These are phyloP conservation scores for Cephus pygmeus DNA, from an alignment of 2,888 invertebrate genomes.

Conservation along the genomic window DNA sequence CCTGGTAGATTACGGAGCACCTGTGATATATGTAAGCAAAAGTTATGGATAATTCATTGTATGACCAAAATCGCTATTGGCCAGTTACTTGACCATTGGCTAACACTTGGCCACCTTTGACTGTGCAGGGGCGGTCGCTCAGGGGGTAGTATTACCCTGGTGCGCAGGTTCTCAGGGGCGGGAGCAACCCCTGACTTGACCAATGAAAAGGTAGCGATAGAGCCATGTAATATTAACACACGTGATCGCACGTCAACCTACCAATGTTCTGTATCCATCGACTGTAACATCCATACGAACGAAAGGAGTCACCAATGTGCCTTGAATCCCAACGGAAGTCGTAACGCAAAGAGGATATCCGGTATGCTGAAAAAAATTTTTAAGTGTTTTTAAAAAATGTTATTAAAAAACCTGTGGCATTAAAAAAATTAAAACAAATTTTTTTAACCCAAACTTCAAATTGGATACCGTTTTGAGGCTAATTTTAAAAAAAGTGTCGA, in stretches of 20 bases:
- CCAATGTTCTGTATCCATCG: neutral
- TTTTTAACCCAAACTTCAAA: neutral
- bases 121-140: slow-evolving; percentile 5
- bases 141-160: slow-evolving; percentile 29
- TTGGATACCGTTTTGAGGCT: neutral
- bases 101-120: neutral
- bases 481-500: neutral
- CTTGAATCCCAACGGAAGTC: neutral
- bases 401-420: neutral
- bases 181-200: slow-evolving; percentile 12
- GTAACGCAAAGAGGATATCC: neutral
- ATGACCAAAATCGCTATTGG: neutral
- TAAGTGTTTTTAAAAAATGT: neutral
- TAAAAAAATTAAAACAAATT: neutral
- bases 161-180: slow-evolving; percentile 42
- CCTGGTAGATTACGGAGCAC: slow-evolving; percentile 4
- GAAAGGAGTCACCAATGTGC: slow-evolving; percentile 27
- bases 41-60: slow-evolving; percentile 4
- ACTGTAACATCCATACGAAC: neutral
- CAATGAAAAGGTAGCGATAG: neutral
- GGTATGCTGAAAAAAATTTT: neutral
- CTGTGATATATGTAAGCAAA: slow-evolving; percentile 8
- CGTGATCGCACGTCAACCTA: slow-evolving; percentile 8
- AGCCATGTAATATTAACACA: slow-evolving; percentile 9
- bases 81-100: neutral